phyloP scores from a whole-genome alignment of 2,797 vertebrate genomes.

The Siniperca scherzeri region DNA sequence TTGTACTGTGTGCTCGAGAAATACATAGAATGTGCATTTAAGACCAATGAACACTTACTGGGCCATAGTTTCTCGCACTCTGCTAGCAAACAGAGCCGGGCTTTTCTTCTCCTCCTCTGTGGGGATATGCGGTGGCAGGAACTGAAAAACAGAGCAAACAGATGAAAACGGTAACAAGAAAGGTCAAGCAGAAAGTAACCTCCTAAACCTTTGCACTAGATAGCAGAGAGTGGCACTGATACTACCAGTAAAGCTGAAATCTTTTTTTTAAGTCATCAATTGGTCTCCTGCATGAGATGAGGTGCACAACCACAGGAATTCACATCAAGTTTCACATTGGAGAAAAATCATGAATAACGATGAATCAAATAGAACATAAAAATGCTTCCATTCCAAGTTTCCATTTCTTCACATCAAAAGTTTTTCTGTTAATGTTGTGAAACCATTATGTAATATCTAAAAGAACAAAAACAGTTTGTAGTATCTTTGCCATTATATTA shows the following conservation, averaged over 20 bases:
- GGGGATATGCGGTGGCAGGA: conserved; percentile 92
- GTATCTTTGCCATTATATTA: background rate
- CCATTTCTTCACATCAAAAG: background rate
- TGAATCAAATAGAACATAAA: background rate
- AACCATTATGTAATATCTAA: background rate
- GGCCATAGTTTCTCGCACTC: conserved; percentile 92
- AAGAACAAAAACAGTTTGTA: background rate
- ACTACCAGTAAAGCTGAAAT: background rate
- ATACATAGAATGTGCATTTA: background rate
- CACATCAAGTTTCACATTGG: background rate
- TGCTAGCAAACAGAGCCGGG: conserved; percentile 88
- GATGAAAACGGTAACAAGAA: conserved; percentile 16
- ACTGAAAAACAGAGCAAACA: conserved; percentile 81
- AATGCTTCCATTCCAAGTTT: background rate
- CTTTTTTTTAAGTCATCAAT: background rate
- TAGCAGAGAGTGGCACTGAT: too few species aligned
- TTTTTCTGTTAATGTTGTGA: background rate
- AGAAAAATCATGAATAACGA: background rate
- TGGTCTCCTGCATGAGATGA: background rate
- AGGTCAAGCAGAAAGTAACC: conserved; percentile 23
- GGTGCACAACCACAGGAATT: background rate
- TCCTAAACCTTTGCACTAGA: background rate
- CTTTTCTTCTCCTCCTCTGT: conserved; percentile 92
- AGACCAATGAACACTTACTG: conserved; percentile 83
- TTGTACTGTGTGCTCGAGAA: background rate